Conservation (phyloP, 1,140 invertebrate genomes). For the Drosophila nikananu region DNA sequence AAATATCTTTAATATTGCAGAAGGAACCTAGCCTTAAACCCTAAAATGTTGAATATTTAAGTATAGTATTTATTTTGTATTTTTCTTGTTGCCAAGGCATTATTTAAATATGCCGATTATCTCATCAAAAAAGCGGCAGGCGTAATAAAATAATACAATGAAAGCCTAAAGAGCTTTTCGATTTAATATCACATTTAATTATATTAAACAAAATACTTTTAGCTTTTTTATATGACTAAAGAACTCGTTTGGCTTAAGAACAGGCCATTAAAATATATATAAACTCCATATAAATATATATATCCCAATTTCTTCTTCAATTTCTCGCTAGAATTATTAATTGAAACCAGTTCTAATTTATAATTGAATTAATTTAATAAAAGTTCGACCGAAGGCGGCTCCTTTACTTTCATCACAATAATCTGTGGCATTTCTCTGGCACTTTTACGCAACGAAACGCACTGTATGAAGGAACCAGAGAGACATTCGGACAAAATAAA, state of each 20-base stretch:
- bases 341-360: conserved; percentile 15
- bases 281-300: conserved; percentile 22
- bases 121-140: conserved; percentile 12
- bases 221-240: background rate
- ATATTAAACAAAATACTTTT: conserved; percentile 34
- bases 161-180: conserved; percentile 14
- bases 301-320: background rate
- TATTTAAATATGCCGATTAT: conserved; percentile 4
- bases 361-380: conserved; percentile 7
- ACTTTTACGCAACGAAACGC: conserved; percentile 25
- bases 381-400: background rate
- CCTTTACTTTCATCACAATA: conserved; percentile 20
- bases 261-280: background rate
- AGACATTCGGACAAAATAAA: conserved; percentile 15
- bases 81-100: background rate
- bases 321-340: background rate
- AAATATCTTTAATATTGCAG: background rate
- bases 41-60: background rate
- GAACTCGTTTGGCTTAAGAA: conserved; percentile 10
- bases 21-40: background rate
- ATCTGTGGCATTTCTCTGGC: background rate
- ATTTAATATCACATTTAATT: conserved; percentile 34
- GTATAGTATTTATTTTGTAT: background rate
- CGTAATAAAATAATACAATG: conserved; percentile 20
- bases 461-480: conserved; percentile 28